Conservation (phyloP, 2,797 vertebrate species). For the Lepus townsendii region DNA sequence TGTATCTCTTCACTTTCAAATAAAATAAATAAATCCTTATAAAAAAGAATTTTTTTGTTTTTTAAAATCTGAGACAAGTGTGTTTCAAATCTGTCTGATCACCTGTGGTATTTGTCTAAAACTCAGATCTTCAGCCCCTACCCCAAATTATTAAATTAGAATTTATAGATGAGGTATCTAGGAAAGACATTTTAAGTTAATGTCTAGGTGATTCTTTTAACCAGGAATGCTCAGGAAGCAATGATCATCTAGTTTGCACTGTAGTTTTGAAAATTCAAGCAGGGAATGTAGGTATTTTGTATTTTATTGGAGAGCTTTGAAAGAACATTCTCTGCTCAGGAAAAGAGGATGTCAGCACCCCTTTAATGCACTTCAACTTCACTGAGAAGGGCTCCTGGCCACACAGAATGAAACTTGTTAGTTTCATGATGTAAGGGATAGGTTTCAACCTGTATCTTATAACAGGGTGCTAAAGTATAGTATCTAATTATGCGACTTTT, state of each 20-base stretch:
- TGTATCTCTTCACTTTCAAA: too few species aligned
- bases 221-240: not conserved
- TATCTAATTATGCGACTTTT: conserved; percentile 74
- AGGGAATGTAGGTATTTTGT: not conserved
- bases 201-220: not conserved
- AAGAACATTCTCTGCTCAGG: not conserved
- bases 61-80: not conserved
- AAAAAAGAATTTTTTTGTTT: not conserved
- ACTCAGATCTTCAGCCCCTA: not conserved
- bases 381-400: not conserved
- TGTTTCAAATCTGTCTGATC: not conserved
- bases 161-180: not conserved
- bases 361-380: not conserved
- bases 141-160: not conserved
- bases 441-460: conserved; percentile 78
- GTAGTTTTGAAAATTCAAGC: conserved; percentile 29
- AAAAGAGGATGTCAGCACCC: not conserved
- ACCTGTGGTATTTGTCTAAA: not conserved
- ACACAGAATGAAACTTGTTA: conserved; percentile 7
- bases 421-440: conserved; percentile 72
- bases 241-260: not conserved
- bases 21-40: too few species aligned
- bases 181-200: not conserved
- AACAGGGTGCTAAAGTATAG: conserved; percentile 34
- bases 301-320: not conserved